Base-by-base conservation (phyloP, 2,113 vertebrate species). In the Ariopsis seemanni region DNA sequence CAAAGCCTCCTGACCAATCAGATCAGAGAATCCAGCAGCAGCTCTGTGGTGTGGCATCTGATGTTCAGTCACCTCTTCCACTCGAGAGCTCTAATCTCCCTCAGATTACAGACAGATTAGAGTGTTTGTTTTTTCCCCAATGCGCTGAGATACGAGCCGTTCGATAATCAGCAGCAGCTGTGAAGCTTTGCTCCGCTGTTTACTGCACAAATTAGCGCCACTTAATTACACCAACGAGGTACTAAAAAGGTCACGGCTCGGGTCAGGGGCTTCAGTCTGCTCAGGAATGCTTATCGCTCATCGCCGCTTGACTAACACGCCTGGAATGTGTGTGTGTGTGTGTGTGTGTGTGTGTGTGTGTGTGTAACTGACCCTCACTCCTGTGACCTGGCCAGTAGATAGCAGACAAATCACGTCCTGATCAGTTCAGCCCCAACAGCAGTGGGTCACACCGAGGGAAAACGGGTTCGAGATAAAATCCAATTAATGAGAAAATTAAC, bases 221-320 rank as follows among this genome's bases (percentile, higher is more conserved):
- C 82, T 83, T 83, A 67, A 83, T 83, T 83, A 83, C 82, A 67
- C 82, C 82, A 83, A 83, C 62, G 82, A 83, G 82, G 82, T 83
- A 83, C 82, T 67, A 83, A 83, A 82, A 67, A 67, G 82, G 82
- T 83, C 82, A 83, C 22, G 82, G 82, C 62, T 53, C 62, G 62
- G 82, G 82, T 83, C 82, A 83, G 82, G 82, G 62, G 82, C 82
- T 83, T 67, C 18, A 83, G 60, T 83, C 81, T 17, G 81, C 81
- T 83, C 81, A 65, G 82, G 82, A 83, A 83, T 83, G 82, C 82
- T 83, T 67, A 83, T 83, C 82, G 22, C 82, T 67, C 82, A 83
- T 67, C 63, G 25, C 82, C 62, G 25, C 57, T 50, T 67, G 42
- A 67, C 42, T 67, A 67, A 83, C 82, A 67, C 22, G 34, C 48